Base-by-base conservation (phyloP, 2,888 invertebrate species). In the Adelognathus sp. region DNA sequence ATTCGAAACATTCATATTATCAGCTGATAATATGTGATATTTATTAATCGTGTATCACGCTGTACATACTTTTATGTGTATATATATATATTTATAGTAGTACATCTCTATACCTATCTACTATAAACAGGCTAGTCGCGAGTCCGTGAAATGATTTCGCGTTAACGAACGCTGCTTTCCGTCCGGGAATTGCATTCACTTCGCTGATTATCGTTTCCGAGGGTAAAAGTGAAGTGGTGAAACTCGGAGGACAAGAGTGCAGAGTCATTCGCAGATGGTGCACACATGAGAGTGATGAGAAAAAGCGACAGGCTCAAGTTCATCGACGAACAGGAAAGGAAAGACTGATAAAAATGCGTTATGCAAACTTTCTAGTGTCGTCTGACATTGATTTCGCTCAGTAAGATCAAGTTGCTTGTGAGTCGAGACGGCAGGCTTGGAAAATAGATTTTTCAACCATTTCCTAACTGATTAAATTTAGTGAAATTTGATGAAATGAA, bases 101-200 rank as follows among this genome's bases (percentile, higher is more conserved):
- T 41, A 54, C n/a, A 54, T 9, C n/a, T 56, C 54, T 67, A 54
- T 24, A 27, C 3, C n/a, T 24, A 11, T 21, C 7, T 7, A 1
- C 4, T 21, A 9, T 39, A 24, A 29, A 46, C 18, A 27, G 24
- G 33, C 14, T 39, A 33, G 50, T 29, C 41, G 16, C 7, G 18
- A 74, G 46, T 50, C 58, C 73, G 66, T 58, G 66, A 66, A 73
- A 66, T 41, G 27, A 66, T 74, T 74, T 74, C 63, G 58, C 73
- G 27, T 66, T 74, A 74, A 66, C 58, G 69, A 75, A 67, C n/a
- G 39, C 61, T 46, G 61, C 75, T 76, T 71, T 64, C 63, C 76
- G 71, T 71, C 54, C 27, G 29, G 56, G 46, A 56, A 56, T 56
- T 58, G 44, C 64, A 46, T 56, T 61, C 39, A 41, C 44, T 21